Conservation (phyloP, 2,888 invertebrate species). For the Loripinus fragilis region DNA sequence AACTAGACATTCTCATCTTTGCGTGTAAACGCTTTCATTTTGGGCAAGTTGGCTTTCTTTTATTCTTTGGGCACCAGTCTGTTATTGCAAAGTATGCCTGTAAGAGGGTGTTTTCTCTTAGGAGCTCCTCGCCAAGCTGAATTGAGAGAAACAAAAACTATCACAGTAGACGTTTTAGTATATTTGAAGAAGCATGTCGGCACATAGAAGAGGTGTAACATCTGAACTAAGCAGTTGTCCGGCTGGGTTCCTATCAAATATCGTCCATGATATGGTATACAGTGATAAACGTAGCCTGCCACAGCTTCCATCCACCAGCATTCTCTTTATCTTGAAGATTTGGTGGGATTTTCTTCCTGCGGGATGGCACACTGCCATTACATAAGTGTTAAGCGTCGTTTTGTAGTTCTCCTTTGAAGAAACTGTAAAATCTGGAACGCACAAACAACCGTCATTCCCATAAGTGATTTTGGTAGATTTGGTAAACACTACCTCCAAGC, state of each 20-base stretch:
- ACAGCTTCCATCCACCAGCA: not conserved
- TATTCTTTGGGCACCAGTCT: not conserved
- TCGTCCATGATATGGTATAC: constrained; percentile 3
- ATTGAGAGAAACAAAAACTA: not conserved
- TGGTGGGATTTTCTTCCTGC: too few relatives aligned
- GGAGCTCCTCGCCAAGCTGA: not conserved
- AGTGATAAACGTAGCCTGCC: not conserved
- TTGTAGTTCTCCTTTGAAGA: too few relatives aligned
- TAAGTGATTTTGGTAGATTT: too few relatives aligned
- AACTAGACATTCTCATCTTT: not conserved
- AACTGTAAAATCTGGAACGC: too few relatives aligned
- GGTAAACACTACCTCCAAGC: too few relatives aligned
- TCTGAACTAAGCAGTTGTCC: not conserved
- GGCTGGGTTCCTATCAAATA: not conserved
- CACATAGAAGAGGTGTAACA: not conserved
- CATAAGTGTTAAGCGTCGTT: too few relatives aligned
- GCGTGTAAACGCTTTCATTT: not conserved
- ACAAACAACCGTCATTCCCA: too few relatives aligned
- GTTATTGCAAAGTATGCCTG: not conserved
- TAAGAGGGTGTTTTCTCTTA: not conserved
- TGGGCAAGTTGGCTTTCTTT: not conserved
- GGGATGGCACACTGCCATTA: too few relatives aligned
- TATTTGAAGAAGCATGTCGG: not conserved
- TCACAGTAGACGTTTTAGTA: not conserved
- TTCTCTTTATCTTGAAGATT: too few relatives aligned